Evolutionary conservation across 2,797 vertebrate species (phyloP), one percentile per base, ranked within the genome.

Genomic region (Chiroxiphia lanceolata): DNA sequence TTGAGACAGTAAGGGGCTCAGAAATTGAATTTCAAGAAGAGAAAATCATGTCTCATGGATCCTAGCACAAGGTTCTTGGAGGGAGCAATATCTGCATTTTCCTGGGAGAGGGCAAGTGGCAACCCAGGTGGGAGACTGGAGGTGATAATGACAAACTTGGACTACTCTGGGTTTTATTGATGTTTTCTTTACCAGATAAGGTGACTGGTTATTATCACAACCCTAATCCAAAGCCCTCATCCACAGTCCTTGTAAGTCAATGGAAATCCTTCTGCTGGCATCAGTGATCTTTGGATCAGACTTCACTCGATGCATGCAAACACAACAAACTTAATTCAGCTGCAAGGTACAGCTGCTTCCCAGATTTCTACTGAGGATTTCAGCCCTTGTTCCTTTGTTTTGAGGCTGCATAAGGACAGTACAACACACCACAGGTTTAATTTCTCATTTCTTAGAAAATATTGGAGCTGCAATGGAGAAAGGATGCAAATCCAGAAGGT

Each of bases 11-110:
- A 63, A 93, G 81, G 77, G 92, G 64, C 31, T 93, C 54, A 89
- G 67, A 93, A 95, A 94, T 70, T 96, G 79, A 96, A 94, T 97
- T 97, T 95, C 67, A 69, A 88, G 63, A 86, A 1, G 60, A 95
- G 88, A 83, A 97, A 93, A 95, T 9, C 89, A 84, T 90, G 94
- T 77, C 89, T 90, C 75, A 26, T 76, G 83, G 87, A 93, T 88
- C 83, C 92, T 36, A 87, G 70, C 78, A 76, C 68, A 65, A 64
- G 56, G 72, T 69, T 77, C 59, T 65, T 4, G 18, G 74, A 92
- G 50, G 51, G 44, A 90, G 48, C 84, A 95, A 86, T 59, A 83
- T 74, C 63, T 89, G 38, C 45, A 12, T 90, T 83, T 93, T 92
- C 77, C 78, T 71, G 64, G 79, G 72, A 44, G 65, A 76, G 68